A percentile compares a stretch with the other conserved stretches of the same genome.
Evolutionary conservation across 2,888 invertebrate genomes (phyloP).

Genomic region (Busseola fusca): DNA sequence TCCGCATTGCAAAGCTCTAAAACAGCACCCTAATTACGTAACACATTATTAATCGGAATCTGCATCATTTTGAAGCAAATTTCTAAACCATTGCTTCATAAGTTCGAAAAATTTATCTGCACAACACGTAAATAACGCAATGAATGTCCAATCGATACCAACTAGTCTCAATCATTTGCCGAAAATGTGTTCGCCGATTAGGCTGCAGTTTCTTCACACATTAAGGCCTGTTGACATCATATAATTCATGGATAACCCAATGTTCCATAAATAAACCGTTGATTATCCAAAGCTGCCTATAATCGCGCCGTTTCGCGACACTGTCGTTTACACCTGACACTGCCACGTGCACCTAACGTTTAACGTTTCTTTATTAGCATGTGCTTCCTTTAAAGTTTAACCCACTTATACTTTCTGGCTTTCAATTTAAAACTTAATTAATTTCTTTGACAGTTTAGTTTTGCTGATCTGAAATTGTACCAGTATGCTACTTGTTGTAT

Average conservation of each 20-base stretch:
- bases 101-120: no score
- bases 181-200: no score
- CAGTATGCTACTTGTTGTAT: background rate
- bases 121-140: no score
- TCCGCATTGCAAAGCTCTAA: background rate
- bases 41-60: no score
- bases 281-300: conserved; percentile 33
- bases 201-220: conserved; percentile 18
- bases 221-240: conserved; percentile 14
- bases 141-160: no score
- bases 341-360: conserved; percentile 67
- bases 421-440: conserved; percentile 8
- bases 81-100: no score
- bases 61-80: no score
- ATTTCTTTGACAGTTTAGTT: background rate
- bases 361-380: conserved; percentile 57
- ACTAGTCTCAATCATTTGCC: no score
- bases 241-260: conserved; percentile 19
- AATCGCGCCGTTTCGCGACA: conserved; percentile 71
- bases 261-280: conserved; percentile 17
- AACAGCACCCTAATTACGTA: no score
- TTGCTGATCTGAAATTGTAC: background rate
- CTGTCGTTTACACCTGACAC: conserved; percentile 80
- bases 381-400: conserved; percentile 46
- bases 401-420: conserved; percentile 20